Base-by-base conservation (phyloP, 2,113 vertebrate species). In the Mus musculus region DNA sequence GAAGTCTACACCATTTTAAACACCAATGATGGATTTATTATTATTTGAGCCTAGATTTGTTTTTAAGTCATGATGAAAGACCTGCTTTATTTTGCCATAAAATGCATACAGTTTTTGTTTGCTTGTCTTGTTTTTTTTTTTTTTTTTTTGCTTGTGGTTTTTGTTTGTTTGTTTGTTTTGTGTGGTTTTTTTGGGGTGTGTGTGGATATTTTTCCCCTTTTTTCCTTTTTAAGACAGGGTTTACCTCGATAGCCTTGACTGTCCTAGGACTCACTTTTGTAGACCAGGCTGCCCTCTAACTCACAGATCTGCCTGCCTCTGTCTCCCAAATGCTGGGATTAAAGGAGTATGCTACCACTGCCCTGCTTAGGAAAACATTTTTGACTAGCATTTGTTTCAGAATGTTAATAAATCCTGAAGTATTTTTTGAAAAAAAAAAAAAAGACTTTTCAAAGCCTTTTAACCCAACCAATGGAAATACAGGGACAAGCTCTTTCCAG, bases 71-170 rank as follows among this genome's bases (percentile, higher is more conserved):
- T 46, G 78, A 88, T 84, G 69, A 90, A 89, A 77, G 36, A 92
- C 80, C 96, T 86, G 78, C 46, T 92, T 87, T 97, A 96, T 97
- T 98, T 97, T 98, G 49, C 97, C n/a, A 82, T 96, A 72, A 72
- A 92, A 92, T 81, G 59, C 69, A 89, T 95, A 96, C 67, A 10
- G 28, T 30, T 67, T 67, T 67, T 67, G 65, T 67, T 28, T 67
- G 65, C 13, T 67, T 67, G 76, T 12, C 30, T 28, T 67, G 28
- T 13, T 67, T 67, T 67, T 7, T 9, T 63, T 63, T 63, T 63
- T 26, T 13, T 63, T 63, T 65, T 26, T 26, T 13, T 65, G 26
- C 49, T 49, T 49, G 49, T 49, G 49, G 5, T 49, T 24, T 63
- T 49, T 5, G 5, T 49, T 24, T 63, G 7, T 24, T 24, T 24